Evolutionary conservation across 2,797 vertebrate species (phyloP), one percentile per base, ranked within the genome.

Genomic region (Huso huso): DNA sequence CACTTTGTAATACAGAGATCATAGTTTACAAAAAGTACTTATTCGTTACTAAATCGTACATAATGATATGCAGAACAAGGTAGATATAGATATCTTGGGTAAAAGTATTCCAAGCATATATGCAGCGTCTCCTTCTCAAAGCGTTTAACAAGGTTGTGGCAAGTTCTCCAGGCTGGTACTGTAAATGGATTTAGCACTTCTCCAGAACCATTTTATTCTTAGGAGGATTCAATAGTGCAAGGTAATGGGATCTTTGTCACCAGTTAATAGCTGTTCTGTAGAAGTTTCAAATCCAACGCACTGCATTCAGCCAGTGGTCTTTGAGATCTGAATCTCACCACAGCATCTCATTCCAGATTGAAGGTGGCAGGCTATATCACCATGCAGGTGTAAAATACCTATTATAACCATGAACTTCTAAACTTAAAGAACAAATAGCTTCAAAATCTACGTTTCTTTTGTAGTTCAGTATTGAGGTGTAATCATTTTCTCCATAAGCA

Each of bases 1-100:
- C 92, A 95, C 91, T 95, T 97, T 91, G 87, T 91, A 80, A 73
- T 88, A 90, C 86, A 88, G 84, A 91, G 83, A 86, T 86, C 84
- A 74, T 89, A 82, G 79, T 86, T 88, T 79, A 76, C 66, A 68
- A 84, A 86, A 88, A 82, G 85, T 79, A 72, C 75, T 82, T 63
- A 10, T 53, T 67, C 74, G 81, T 76, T 76, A 82, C 85, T 79
- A 79, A 80, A 85, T 68, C 69, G 70, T 68, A 65, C 71, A 75
- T 71, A 66, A 66, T 60, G 65, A 49, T 73, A 77, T 63, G 72
- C 66, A 80, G 87, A 81, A 82, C 84, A 87, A 51, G 65, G 74
- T 82, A 85, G 83, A 82, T 77, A 81, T 18, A 18, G 18, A 18
- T 77, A 82, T 78, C 80, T 76, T 81, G 71, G 81, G 83, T 78